Percentiles rank a stretch among this genome's conserved stretches.
Conservation (phyloP, 30 jellyfish, hydroid and myxozoan species). For the Clytia hemisphaerica region DNA sequence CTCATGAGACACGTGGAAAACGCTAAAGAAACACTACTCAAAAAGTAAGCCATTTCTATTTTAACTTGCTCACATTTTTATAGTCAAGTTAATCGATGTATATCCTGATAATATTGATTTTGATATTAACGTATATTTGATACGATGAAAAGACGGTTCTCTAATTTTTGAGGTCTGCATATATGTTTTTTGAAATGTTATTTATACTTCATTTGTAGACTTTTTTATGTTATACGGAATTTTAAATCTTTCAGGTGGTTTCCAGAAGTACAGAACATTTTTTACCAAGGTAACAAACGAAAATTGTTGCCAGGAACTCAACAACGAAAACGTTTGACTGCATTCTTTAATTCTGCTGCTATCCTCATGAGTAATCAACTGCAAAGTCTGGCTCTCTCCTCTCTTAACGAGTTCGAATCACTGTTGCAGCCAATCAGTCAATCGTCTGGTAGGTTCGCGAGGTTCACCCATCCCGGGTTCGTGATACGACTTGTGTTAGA, state of each 20-base stretch:
- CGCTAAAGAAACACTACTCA: conserved; percentile 61
- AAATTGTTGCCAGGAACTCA: conserved; percentile 61
- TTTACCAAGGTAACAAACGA: conserved; percentile 87
- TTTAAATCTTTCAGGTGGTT: conserved; percentile 54
- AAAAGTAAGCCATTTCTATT: conserved; percentile 42
- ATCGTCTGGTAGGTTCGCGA: conserved; percentile 36
- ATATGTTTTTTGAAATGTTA: neutral
- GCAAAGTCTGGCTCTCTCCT: conserved; percentile 71
- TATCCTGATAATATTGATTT: neutral
- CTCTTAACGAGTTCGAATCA: conserved; percentile 49
- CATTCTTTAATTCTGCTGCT: conserved; percentile 88
- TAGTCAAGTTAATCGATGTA: neutral
- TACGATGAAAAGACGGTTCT: neutral
- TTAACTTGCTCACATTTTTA: neutral
- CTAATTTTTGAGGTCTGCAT: neutral
- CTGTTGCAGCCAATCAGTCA: conserved; percentile 53
- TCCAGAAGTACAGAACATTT: conserved; percentile 89
- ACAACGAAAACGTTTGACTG: conserved; percentile 48
- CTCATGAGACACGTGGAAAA: conserved; percentile 74
- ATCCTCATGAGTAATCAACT: conserved; percentile 83
- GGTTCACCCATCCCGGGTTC: conserved; percentile 71
- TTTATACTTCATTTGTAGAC: neutral
- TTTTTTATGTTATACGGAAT: neutral
- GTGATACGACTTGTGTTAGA: conserved; percentile 66
- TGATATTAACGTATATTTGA: no score